Base-by-base conservation (phyloP, 2,797 vertebrate genomes). In the Neostethus bicornis region DNA sequence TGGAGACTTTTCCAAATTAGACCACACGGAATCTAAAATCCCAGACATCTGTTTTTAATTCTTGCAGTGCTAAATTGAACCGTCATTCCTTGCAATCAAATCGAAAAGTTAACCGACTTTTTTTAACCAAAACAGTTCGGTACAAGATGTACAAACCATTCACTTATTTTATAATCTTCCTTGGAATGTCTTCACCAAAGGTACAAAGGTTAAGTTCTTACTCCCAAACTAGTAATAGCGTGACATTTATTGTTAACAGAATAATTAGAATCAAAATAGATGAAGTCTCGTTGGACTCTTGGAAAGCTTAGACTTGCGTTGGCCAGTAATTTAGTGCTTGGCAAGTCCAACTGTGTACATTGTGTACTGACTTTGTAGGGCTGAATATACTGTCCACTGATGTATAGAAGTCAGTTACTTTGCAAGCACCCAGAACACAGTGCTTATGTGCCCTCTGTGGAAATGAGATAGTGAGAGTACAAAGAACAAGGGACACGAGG, bases 251-350 rank as follows among this genome's bases (percentile, higher is more conserved):
- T 73, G 57, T 66, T 85, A 89, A 89, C 85, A 86, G 79, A 76
- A n/a, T n/a, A n/a, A n/a, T n/a, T n/a, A n/a, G n/a, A n/a, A 83
- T 72, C 69, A 81, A 50, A 2, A 60, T 87, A 91, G 93, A 93
- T 93, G 42, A 90, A 84, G 85, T 91, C 72, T 73, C n/a, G 88
- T 82, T 61, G 66, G 90, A 85, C 75, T 80, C 66, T 81, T 79
- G 73, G 76, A 37, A 57, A 89, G 82, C 84, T 86, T 84, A 58
- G 86, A 79, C 85, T 77, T 85, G 13, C 47, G 49, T 56, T 86
- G 89, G 88, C 87, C 92, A 85, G 63, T 77, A 87, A 93, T 87
- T 92, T 94, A 12, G 78, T 93, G 87, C 92, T 92, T 93, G 89
- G 93, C 90, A 92, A 89, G 84, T 91, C 88, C 72, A 89, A 66